Conservation (phyloP, 2,888 invertebrate genomes). For the Dynastes maya region DNA sequence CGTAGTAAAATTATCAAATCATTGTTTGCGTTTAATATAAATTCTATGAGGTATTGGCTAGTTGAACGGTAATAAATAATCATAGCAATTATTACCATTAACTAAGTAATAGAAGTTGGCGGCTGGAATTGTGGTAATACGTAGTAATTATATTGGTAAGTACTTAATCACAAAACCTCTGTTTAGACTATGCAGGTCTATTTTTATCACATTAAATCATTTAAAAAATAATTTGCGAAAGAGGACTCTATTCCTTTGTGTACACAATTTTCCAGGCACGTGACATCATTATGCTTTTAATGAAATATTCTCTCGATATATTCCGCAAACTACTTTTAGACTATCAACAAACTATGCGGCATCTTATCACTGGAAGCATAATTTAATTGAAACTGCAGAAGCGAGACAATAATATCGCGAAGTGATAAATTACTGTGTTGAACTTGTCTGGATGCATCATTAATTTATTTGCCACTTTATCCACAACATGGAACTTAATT, state of each 20-base stretch:
- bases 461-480: constrained; percentile 36
- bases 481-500: constrained; percentile 10
- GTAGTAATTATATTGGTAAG: too few species aligned
- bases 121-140: too few species aligned
- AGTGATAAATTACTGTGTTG: constrained; percentile 37
- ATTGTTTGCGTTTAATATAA: constrained; percentile 6
- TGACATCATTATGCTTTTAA: not conserved
- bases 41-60: not conserved
- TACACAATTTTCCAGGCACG: not conserved
- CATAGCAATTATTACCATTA: not conserved
- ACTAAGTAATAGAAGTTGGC: too few species aligned
- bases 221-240: constrained; percentile 3
- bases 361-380: constrained; percentile 15
- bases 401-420: constrained; percentile 20
- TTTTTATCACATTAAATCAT: too few species aligned
- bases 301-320: not conserved
- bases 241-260: not conserved
- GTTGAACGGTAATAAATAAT: not conserved
- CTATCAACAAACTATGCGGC: not conserved
- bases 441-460: constrained; percentile 39
- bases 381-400: constrained; percentile 8
- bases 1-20: constrained; percentile 5
- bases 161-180: too few species aligned
- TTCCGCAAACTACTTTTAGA: not conserved
- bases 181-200: too few species aligned